These are phyloP conservation scores for Xylota segnis DNA, from an alignment of 2,888 invertebrate species.

Conservation along the genomic window DNA sequence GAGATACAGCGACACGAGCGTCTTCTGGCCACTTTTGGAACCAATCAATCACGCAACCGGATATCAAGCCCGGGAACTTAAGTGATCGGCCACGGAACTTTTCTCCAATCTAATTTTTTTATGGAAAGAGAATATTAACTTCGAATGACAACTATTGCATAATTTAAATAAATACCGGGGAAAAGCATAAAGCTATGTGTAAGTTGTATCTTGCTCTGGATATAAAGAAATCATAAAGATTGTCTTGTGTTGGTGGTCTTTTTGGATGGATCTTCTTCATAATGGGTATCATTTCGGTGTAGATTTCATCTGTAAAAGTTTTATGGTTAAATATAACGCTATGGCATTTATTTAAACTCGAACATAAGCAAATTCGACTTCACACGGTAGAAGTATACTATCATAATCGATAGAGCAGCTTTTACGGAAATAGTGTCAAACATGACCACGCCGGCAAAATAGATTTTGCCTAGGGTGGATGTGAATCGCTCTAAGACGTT, in stretches of 20 bases:
- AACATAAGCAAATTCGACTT: too few species aligned
- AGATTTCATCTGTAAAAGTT: slow-evolving; percentile 89
- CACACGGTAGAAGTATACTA: too few species aligned
- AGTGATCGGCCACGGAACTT: slow-evolving; percentile 94
- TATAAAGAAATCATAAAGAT: slow-evolving; percentile 94
- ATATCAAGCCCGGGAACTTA: slow-evolving; percentile 96
- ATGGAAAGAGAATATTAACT: not conserved
- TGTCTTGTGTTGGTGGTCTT: slow-evolving; percentile 91
- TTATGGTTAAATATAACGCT: not conserved
- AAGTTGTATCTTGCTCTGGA: slow-evolving; percentile 91
- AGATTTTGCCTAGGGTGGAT: too few species aligned
- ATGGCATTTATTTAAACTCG: too few species aligned
- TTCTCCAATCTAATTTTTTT: slow-evolving; percentile 90
- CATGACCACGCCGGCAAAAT: too few species aligned
- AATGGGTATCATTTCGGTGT: slow-evolving; percentile 89
- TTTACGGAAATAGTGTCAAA: too few species aligned
- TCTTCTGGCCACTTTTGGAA: slow-evolving; percentile 95
- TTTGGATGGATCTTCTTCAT: slow-evolving; percentile 93
- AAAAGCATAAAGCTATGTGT: slow-evolving; percentile 94
- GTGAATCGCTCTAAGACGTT: too few species aligned
- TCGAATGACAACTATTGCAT: not conserved
- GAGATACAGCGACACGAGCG: slow-evolving; percentile 93
- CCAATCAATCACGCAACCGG: slow-evolving; percentile 97
- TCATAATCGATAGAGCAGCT: too few species aligned
- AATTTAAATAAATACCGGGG: slow-evolving; percentile 88